Evolutionary conservation across 2,888 invertebrate genomes (phyloP).

Genomic region (Limnephilus rhombicus): DNA sequence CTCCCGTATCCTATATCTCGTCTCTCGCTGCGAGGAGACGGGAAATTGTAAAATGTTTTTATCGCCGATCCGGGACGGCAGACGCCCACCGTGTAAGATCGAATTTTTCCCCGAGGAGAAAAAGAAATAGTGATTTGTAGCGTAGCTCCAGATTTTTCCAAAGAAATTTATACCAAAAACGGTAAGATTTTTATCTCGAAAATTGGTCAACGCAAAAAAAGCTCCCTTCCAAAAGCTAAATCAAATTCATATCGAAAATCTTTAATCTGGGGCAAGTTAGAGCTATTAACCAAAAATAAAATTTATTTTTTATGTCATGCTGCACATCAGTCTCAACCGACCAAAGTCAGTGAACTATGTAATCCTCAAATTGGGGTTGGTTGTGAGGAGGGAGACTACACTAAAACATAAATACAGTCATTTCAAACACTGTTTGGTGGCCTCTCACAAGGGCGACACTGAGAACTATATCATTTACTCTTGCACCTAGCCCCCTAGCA

Average conservation of each 20-base stretch:
- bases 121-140: constrained; percentile 32
- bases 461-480: no score
- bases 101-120: constrained; percentile 36
- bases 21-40: not conserved
- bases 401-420: not conserved
- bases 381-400: not conserved
- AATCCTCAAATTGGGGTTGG: not conserved
- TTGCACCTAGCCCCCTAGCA: no score
- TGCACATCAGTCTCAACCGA: no score
- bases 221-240: not conserved
- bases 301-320: not conserved
- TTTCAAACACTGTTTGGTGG: not conserved
- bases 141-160: constrained; percentile 4
- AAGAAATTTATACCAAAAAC: constrained; percentile 4
- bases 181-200: constrained; percentile 17
- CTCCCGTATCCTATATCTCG: not conserved
- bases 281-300: not conserved
- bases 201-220: not conserved
- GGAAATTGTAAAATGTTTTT: constrained; percentile 36
- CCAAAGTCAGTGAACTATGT: not conserved
- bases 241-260: not conserved
- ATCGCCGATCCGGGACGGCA: constrained; percentile 31
- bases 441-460: no score
- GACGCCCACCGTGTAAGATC: constrained; percentile 23
- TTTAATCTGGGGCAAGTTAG: not conserved